Base-by-base conservation (phyloP, 2,888 invertebrate species). In the Rhingia rostrata region DNA sequence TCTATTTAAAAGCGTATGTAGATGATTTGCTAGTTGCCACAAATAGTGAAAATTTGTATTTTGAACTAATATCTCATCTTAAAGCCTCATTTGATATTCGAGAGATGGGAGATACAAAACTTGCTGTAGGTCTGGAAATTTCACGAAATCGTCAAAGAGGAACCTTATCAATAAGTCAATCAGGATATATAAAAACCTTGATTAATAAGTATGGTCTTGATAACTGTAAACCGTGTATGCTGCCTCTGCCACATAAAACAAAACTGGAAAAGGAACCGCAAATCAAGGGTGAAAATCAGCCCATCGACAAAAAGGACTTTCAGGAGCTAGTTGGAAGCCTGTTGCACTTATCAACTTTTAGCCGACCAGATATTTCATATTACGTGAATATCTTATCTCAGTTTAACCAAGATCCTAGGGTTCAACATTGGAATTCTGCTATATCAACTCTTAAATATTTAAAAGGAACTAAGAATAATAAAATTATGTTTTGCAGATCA, bases 331-430 rank as follows among this genome's bases (percentile, higher is more conserved):
- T 67, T 2, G 64, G 53, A 9, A 51, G 64, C 53, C 33, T 67
- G 14, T n/a, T 54, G 6, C 45, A 66, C 22, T 30, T 39, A 9
- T 66, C 66, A 53, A 32, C 32, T 7, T 53, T 66, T 32, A 66
- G 54, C 32, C 43, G 43, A 10, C 43, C 67, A 9, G 67, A 70
- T 4, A 51, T 49, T 35, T 7, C 32, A 14, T 70, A 60, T 22
- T 32, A 12, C 7, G 39, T 58, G 3, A 70, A 58, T 12, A 22
- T 10, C 7, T 49, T 58, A 9, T 70, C 39, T 6, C 58, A 69
- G 14, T 58, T 69, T 37, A 69, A 69, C 41, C 54, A 70, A 70
- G 69, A 69, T 35, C 69, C 70, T 30, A 56, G 69, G 10, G 60
- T 60, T 9, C 33, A 60, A 51, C 14, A 70, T 51, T 70, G 33